phyloP scores from a whole-genome alignment of 2,888 invertebrate species.

The Limnephilus rhombicus region DNA sequence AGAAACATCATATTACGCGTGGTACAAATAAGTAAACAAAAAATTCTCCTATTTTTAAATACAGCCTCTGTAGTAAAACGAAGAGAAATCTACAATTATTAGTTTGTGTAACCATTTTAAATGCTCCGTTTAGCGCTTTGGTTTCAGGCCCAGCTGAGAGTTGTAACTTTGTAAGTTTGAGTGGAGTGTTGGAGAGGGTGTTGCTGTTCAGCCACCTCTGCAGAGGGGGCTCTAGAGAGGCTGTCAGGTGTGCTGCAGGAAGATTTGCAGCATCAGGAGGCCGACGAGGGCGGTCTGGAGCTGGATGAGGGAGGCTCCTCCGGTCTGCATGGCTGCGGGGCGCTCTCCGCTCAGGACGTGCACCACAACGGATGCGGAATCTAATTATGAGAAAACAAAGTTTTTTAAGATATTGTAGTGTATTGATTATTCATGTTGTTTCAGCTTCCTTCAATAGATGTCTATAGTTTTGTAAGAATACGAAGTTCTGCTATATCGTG shows the following conservation, averaged over 20 bases:
- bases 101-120: neutral
- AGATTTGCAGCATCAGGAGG: conserved; percentile 65
- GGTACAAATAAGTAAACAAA: neutral
- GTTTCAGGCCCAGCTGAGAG: neutral
- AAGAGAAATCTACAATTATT: neutral
- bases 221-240: neutral
- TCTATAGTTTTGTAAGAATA: no score
- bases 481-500: no score
- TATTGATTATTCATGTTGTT: no score
- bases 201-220: neutral
- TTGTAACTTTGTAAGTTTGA: neutral
- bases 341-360: conserved; percentile 89
- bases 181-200: neutral
- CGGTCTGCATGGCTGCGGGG: conserved; percentile 82
- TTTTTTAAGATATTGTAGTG: no score
- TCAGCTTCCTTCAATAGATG: no score
- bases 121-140: neutral
- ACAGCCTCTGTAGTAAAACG: no score
- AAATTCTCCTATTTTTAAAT: no score
- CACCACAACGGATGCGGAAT: conserved; percentile 89
- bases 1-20: neutral
- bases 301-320: conserved; percentile 71
- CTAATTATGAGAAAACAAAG: conserved; percentile 71
- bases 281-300: conserved; percentile 71
- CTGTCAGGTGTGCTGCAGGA: conserved; percentile 57